Evolutionary conservation across 2,113 vertebrate genomes (phyloP).

Genomic region (Myodes glareolus): DNA sequence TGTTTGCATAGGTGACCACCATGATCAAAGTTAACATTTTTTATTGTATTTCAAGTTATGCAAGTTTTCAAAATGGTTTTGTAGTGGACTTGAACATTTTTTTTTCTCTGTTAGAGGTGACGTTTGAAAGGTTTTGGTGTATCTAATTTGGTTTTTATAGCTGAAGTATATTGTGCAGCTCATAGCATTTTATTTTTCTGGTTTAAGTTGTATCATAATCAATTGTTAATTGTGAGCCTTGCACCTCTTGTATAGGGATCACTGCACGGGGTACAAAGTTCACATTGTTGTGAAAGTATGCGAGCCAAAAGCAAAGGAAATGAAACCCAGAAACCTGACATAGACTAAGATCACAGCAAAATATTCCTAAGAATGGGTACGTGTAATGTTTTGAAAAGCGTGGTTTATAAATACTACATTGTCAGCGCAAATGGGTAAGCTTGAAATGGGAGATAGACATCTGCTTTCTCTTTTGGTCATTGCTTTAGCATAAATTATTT

Average conservation of each 20-base stretch:
- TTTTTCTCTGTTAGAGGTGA: background rate
- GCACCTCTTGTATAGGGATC: background rate
- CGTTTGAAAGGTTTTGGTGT: background rate
- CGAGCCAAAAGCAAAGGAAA: constrained; percentile 9
- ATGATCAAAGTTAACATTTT: constrained; percentile 51
- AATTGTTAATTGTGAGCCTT: background rate
- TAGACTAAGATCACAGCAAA: background rate
- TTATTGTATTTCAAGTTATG: constrained; percentile 44
- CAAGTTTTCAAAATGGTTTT: constrained; percentile 10
- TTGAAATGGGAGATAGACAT: constrained; percentile 1
- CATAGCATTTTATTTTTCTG: constrained; percentile 36
- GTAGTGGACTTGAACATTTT: constrained; percentile 3
- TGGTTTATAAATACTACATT: constrained; percentile 21
- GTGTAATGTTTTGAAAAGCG: constrained; percentile 2
- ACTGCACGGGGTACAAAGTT: constrained; percentile 21
- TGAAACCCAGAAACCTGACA: background rate
- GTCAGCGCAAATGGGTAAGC: background rate
- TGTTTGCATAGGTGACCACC: background rate
- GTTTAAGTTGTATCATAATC: background rate
- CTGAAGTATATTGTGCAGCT: background rate
- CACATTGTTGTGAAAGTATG: background rate
- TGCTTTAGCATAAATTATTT: constrained; percentile 8
- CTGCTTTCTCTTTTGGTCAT: constrained; percentile 22
- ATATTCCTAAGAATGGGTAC: background rate
- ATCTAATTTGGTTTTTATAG: background rate